These are phyloP conservation scores for Pluvialis apricaria DNA, from an alignment of 2,113 vertebrate genomes.

Conservation along the genomic window DNA sequence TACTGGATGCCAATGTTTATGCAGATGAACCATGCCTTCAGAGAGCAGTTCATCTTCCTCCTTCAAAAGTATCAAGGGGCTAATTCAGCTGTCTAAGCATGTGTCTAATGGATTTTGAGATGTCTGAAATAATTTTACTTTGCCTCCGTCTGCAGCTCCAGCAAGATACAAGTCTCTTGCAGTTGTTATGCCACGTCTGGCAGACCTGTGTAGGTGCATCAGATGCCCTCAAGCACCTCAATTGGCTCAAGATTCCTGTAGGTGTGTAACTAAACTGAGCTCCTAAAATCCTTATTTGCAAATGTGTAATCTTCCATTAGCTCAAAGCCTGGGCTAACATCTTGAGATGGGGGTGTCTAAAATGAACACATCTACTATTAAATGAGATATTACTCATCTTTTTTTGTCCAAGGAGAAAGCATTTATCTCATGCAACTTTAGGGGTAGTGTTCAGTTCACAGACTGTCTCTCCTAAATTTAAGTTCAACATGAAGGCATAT, in stretches of 20 bases:
- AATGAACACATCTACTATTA: neutral
- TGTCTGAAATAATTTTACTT: neutral
- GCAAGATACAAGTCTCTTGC: neutral
- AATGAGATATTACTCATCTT: neutral
- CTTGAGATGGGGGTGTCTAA: neutral
- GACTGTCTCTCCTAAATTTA: neutral
- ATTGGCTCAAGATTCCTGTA: neutral
- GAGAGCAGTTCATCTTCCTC: neutral
- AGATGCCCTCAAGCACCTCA: neutral
- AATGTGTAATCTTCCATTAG: neutral
- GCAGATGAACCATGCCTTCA: neutral
- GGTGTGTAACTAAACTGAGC: neutral
- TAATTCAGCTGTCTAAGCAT: neutral
- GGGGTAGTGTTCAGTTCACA: neutral
- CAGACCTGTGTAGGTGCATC: neutral
- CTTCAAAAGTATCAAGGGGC: neutral
- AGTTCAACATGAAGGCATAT: neutral
- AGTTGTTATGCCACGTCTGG: neutral
- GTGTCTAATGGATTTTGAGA: neutral
- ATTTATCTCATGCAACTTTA: neutral
- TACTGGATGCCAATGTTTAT: neutral
- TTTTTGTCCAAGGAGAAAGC: neutral
- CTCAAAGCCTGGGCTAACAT: neutral
- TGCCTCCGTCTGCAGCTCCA: neutral
- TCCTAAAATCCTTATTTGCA: neutral